These are phyloP conservation scores for Danio aesculapii DNA, from an alignment of 2,797 vertebrate genomes.

Conservation along the genomic window DNA sequence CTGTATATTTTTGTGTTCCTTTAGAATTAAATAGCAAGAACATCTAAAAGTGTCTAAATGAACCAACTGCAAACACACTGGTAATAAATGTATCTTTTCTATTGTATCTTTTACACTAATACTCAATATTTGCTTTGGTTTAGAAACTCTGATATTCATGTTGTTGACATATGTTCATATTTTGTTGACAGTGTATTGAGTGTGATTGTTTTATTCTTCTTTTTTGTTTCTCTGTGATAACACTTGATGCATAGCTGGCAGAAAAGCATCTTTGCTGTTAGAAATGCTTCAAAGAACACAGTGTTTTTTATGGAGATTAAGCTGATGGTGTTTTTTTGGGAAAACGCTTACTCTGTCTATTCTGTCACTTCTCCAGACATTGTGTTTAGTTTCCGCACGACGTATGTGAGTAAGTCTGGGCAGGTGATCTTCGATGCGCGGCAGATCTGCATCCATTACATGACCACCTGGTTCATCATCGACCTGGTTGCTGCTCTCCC, in stretches of 20 bases:
- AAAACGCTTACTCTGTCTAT: constrained; percentile 21
- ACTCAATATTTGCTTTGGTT: neutral
- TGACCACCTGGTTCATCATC: constrained; percentile 98
- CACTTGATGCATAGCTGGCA: neutral
- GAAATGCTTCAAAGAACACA: neutral
- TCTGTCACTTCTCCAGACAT: constrained; percentile 83
- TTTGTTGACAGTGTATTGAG: neutral
- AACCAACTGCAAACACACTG: neutral
- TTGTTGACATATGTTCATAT: too few relatives aligned
- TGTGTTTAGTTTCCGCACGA: constrained; percentile 97
- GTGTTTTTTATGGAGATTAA: constrained; percentile 27
- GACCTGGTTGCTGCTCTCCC: constrained; percentile 96
- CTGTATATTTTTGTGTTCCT: too few relatives aligned
- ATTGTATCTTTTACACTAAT: neutral
- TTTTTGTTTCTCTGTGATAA: neutral
- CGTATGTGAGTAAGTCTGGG: constrained; percentile 97
- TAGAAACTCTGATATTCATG: neutral
- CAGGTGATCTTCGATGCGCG: constrained; percentile 97
- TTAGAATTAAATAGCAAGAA: too few relatives aligned
- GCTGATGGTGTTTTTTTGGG: constrained; percentile 24
- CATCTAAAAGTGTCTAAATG: too few relatives aligned
- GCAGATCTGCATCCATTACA: constrained; percentile 97
- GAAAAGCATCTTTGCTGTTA: constrained; percentile 17
- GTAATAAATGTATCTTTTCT: neutral
- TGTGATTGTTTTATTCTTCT: neutral